A percentile compares a stretch with the other conserved stretches of the same genome.
phyloP scores from a whole-genome alignment of 1,140 invertebrate genomes.

The Drosophila trapezifrons region DNA sequence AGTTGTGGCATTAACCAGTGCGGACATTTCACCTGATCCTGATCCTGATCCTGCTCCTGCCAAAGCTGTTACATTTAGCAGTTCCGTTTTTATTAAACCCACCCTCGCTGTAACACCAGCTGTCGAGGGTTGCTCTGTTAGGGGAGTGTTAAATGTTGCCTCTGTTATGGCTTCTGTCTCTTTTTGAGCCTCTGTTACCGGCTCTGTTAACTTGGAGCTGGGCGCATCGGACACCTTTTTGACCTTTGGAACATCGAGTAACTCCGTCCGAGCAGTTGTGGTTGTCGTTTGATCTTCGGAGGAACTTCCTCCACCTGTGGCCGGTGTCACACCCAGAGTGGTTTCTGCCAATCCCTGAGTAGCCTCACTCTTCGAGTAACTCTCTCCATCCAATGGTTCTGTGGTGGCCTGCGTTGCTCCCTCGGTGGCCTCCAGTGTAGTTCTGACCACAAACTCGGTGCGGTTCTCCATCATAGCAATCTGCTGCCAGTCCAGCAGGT shows the following conservation, averaged over 20 bases:
- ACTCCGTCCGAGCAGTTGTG: background rate
- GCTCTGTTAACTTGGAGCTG: conserved; percentile 17
- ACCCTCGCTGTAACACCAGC: conserved; percentile 24
- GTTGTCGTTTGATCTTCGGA: background rate
- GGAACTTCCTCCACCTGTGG: background rate
- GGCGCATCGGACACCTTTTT: conserved; percentile 16
- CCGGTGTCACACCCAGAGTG: background rate
- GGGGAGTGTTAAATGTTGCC: background rate
- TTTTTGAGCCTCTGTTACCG: conserved; percentile 16
- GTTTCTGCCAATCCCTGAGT: background rate
- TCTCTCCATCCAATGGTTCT: conserved; percentile 18
- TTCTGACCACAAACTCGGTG: conserved; percentile 54
- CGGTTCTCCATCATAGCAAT: conserved; percentile 67
- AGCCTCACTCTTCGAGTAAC: background rate
- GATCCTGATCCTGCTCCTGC: background rate
- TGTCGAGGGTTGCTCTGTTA: conserved; percentile 2
- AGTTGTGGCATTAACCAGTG: conserved; percentile 9
- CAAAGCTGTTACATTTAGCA: background rate
- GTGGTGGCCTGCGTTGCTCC: conserved; percentile 50
- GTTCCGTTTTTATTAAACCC: conserved; percentile 6
- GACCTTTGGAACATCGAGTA: conserved; percentile 25
- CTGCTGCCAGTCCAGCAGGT: conserved; percentile 75
- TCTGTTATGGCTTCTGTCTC: conserved; percentile 3
- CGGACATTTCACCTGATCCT: background rate
- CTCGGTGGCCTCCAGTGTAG: conserved; percentile 65